Conservation (phyloP, 2,113 vertebrate species). For the Gracilinanus agilis region DNA sequence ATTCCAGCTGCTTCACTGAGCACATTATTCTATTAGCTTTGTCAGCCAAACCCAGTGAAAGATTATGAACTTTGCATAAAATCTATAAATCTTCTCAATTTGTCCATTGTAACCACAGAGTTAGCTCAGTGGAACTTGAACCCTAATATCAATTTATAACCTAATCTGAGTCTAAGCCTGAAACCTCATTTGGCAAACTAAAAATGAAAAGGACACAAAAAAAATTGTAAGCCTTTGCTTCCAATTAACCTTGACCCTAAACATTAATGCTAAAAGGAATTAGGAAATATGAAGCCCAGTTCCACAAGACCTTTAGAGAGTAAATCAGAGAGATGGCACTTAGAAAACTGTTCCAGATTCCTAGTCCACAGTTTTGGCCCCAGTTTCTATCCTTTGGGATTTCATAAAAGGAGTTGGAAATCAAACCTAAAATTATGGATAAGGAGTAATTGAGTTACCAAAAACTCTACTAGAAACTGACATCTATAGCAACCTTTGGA, state of each 20-base stretch:
- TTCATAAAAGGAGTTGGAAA: not conserved
- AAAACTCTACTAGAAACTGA: not conserved
- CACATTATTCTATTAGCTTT: not conserved
- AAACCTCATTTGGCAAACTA: not conserved
- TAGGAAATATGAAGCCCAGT: not conserved
- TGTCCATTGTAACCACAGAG: constrained; percentile 1
- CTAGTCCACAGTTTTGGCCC: not conserved
- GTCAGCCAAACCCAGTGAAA: not conserved
- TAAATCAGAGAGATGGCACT: not conserved
- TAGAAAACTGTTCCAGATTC: not conserved
- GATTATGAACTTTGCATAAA: constrained; percentile 29
- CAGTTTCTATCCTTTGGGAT: not conserved
- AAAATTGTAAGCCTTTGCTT: not conserved
- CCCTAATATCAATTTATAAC: not conserved
- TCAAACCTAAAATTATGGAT: too few species aligned
- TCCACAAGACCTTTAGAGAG: not conserved
- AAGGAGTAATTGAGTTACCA: not conserved
- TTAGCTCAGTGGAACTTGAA: constrained; percentile 6
- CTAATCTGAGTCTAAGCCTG: not conserved
- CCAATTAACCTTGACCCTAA: constrained; percentile 2
- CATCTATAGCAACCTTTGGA: not conserved
- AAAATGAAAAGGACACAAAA: not conserved
- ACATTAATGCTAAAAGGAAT: not conserved
- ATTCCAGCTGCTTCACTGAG: not conserved
- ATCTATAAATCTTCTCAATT: not conserved